Conservation (phyloP, 2,888 invertebrate species). For the Oscheius sp. region DNA sequence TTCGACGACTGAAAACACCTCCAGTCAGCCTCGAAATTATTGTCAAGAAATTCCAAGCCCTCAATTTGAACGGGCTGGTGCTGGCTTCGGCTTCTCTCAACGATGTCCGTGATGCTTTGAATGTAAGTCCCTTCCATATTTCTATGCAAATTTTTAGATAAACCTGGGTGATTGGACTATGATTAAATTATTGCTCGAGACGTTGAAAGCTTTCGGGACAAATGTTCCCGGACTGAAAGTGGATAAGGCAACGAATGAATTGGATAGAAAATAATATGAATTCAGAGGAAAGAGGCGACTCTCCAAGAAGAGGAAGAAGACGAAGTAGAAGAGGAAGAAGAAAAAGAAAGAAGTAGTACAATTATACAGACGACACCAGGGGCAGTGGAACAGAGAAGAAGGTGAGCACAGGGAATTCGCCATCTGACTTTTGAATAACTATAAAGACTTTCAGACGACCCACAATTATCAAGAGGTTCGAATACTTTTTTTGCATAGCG, state of each 20-base stretch:
- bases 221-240: conserved; percentile 52
- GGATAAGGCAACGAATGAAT: conserved; percentile 35
- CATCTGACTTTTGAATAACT: background rate
- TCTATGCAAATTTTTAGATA: conserved; percentile 40
- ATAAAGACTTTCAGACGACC: conserved; percentile 5
- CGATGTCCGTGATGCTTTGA: conserved; percentile 66
- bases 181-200: conserved; percentile 67
- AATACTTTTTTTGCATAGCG: too few species aligned
- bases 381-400: conserved; percentile 45
- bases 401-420: conserved; percentile 6
- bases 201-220: conserved; percentile 62
- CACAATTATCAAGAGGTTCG: conserved; percentile 12
- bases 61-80: conserved; percentile 71
- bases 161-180: conserved; percentile 73
- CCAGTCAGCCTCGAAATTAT: conserved; percentile 49
- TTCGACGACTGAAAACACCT: conserved; percentile 61
- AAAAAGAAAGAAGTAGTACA: conserved; percentile 34
- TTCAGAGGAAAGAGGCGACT: conserved; percentile 46
- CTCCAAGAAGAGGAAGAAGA: conserved; percentile 55
- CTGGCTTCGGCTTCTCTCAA: conserved; percentile 75
- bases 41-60: conserved; percentile 41
- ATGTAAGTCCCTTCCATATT: conserved; percentile 24
- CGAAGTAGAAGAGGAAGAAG: conserved; percentile 48
- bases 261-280: background rate
- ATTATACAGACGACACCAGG: conserved; percentile 38